phyloP scores from a whole-genome alignment of 1,140 invertebrate species.

The Drosophila cardini region DNA sequence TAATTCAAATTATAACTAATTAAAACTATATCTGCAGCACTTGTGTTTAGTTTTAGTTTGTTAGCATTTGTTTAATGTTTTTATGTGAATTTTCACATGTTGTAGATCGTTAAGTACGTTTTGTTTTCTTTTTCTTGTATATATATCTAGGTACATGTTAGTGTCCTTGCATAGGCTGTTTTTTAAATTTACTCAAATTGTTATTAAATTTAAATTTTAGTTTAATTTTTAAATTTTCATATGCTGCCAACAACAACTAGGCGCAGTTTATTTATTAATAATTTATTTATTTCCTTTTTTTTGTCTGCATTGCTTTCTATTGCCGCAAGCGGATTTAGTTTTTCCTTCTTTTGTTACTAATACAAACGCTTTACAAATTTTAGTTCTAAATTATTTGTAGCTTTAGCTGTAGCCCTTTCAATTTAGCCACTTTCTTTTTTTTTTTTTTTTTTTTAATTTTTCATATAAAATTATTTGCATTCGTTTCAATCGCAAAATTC shows the following conservation, averaged over 20 bases:
- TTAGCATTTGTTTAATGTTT: conserved; percentile 33
- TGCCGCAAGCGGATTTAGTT: conserved; percentile 57
- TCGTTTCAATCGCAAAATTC: conserved; percentile 76
- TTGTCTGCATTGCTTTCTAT: conserved; percentile 56
- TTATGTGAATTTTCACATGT: conserved; percentile 17
- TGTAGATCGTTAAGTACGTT: conserved; percentile 39
- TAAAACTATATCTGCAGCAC: conserved; percentile 74
- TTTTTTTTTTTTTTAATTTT: conserved; percentile 53
- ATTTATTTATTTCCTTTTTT: conserved; percentile 42
- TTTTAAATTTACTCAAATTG: conserved; percentile 58
- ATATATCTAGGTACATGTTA: conserved; percentile 82
- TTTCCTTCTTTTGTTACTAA: conserved; percentile 51
- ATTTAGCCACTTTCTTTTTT: conserved; percentile 42
- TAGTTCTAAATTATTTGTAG: conserved; percentile 59
- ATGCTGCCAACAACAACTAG: conserved; percentile 70
- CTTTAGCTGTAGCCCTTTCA: conserved; percentile 53
- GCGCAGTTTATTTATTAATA: conserved; percentile 55
- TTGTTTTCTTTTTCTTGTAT: conserved; percentile 61
- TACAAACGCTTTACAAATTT: conserved; percentile 66
- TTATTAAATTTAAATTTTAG: conserved; percentile 42
- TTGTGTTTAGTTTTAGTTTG: conserved; percentile 72
- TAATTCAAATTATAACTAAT: conserved; percentile 37
- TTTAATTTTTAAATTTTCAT: conserved; percentile 44
- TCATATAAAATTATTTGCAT: conserved; percentile 79
- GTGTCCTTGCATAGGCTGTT: conserved; percentile 80